phyloP scores from a whole-genome alignment of 2,797 vertebrate species.

The Sebastes paucispinis region DNA sequence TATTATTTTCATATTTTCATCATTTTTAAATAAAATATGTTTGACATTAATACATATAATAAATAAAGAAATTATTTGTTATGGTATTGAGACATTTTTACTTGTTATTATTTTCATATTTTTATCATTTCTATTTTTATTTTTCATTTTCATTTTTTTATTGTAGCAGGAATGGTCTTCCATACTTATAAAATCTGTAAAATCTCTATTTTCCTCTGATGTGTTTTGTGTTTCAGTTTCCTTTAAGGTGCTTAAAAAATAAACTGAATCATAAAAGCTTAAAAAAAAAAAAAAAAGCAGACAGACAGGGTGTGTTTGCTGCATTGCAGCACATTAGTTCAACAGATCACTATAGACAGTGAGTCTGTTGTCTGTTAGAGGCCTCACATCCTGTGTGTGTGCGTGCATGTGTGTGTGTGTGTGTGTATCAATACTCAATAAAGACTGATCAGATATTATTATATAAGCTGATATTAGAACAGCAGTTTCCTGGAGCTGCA shows the following conservation, averaged over 20 bases:
- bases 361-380: not conserved
- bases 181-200: not conserved
- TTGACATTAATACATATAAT: too few species aligned
- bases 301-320: slow-evolving; percentile 49
- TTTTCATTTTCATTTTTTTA: not conserved
- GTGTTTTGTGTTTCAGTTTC: not conserved
- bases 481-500: not conserved
- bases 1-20: too few species aligned
- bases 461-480: not conserved
- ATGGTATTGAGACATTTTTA: too few species aligned
- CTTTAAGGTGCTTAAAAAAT: not conserved
- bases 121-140: not conserved
- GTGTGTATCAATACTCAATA: not conserved
- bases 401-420: not conserved
- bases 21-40: too few species aligned
- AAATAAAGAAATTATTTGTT: too few species aligned
- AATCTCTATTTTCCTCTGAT: not conserved
- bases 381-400: not conserved
- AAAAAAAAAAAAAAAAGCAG: not conserved
- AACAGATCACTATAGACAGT: not conserved
- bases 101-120: too few species aligned
- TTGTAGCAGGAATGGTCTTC: not conserved
- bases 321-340: slow-evolving; percentile 54
- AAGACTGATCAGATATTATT: not conserved
- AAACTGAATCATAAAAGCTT: not conserved